These are phyloP conservation scores for Desmophyllum pertusum DNA, from an alignment of 92 coral and sea anemone species.

Conservation along the genomic window DNA sequence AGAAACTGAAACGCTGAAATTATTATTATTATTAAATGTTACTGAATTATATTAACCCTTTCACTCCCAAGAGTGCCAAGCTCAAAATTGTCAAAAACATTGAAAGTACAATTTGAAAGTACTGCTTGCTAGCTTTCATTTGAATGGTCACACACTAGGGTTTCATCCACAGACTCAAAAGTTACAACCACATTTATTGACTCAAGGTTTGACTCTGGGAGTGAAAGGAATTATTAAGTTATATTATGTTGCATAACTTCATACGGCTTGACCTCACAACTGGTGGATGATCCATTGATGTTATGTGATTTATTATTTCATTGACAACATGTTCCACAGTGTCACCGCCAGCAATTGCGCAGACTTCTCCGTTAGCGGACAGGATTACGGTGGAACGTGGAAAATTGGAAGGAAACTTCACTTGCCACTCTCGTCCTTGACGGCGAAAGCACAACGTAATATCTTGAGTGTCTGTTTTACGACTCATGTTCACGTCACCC, in stretches of 20 bases:
- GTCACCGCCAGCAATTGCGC: conserved; percentile 2
- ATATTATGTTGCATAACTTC: not conserved
- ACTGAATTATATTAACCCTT: no score
- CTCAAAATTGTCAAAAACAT: no score
- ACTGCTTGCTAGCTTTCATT: no score
- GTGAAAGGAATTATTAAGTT: no score
- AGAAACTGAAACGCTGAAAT: no score
- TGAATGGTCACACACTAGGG: no score
- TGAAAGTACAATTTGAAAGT: no score
- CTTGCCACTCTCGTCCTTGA: conserved; percentile 34
- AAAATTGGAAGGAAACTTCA: conserved; percentile 41
- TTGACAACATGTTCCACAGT: conserved; percentile 2
- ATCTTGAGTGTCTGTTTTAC: conserved; percentile 38
- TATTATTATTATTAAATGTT: no score
- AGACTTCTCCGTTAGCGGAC: not conserved
- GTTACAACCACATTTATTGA: no score
- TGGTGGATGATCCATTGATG: not conserved
- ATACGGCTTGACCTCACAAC: not conserved
- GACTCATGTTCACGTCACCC: conserved; percentile 28
- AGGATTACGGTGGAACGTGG: conserved; percentile 28
- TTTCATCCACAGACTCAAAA: no score
- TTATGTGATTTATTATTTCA: not conserved
- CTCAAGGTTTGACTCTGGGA: no score
- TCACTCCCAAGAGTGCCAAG: no score
- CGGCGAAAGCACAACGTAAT: conserved; percentile 27